These are phyloP conservation scores for Prosapia bicincta DNA, from an alignment of 2,888 invertebrate species.

Conservation along the genomic window DNA sequence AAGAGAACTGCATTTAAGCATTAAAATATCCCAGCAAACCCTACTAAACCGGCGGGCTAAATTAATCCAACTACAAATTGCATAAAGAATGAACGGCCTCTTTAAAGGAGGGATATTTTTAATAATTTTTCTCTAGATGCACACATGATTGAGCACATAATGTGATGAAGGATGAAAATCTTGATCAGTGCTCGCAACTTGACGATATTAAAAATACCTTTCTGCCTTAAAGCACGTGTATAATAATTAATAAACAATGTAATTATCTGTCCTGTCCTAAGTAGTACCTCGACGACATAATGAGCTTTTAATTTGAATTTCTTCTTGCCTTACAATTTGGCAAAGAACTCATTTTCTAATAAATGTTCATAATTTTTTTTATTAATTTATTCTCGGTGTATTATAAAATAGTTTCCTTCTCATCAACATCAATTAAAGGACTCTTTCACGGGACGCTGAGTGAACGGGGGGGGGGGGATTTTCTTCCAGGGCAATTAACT, in stretches of 20 bases:
- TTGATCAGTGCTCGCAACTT: background rate
- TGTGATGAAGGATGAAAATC: background rate
- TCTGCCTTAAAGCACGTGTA: background rate
- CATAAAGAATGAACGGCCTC: no score
- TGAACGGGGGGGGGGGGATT: no score
- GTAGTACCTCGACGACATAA: background rate
- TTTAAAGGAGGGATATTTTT: background rate
- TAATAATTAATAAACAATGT: background rate
- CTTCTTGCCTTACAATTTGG: background rate
- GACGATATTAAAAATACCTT: background rate
- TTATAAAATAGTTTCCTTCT: background rate
- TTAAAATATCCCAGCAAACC: no score
- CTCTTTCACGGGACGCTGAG: no score
- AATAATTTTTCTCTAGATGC: background rate
- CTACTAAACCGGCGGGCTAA: no score
- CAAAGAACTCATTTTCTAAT: background rate
- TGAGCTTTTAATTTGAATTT: background rate
- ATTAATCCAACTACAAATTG: no score
- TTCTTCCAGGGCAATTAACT: no score
- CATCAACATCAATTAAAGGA: background rate
- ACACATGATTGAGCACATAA: background rate
- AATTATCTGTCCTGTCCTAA: background rate
- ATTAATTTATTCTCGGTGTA: background rate
- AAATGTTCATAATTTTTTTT: background rate
- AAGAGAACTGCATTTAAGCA: no score